Conservation (phyloP, 2,113 vertebrate species). For the Ahaetulla prasina region DNA sequence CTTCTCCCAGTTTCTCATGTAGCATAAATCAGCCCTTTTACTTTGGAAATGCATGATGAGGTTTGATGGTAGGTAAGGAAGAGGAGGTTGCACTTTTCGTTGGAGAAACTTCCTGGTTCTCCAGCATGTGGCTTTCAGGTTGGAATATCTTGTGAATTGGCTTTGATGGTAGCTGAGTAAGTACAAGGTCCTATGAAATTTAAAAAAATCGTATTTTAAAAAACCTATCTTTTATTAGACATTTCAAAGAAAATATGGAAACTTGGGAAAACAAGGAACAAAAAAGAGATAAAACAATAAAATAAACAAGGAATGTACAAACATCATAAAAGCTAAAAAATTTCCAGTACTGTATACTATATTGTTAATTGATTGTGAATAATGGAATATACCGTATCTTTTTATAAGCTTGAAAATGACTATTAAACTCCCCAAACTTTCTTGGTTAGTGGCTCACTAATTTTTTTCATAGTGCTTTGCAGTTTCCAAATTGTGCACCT, state of each 20-base stretch:
- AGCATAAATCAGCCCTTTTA: slow-evolving; percentile 55
- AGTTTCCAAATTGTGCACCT: background rate
- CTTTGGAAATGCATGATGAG: slow-evolving; percentile 78
- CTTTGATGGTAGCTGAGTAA: slow-evolving; percentile 83
- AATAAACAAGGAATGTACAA: background rate
- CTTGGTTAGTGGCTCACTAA: background rate
- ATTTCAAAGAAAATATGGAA: background rate
- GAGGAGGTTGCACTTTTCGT: slow-evolving; percentile 58
- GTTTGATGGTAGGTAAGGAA: slow-evolving; percentile 64
- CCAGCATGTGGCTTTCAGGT: slow-evolving; percentile 76
- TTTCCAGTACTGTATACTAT: background rate
- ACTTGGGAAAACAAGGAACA: background rate
- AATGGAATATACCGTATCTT: background rate
- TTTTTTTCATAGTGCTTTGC: background rate
- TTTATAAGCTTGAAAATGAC: background rate
- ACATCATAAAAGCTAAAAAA: background rate
- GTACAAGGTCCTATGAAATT: slow-evolving; percentile 73
- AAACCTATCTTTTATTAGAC: background rate
- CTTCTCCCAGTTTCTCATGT: slow-evolving; percentile 1
- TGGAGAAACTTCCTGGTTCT: slow-evolving; percentile 71
- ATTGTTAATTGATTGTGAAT: background rate
- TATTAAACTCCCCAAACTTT: background rate
- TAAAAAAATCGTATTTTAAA: background rate
- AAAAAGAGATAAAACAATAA: background rate
- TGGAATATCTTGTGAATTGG: slow-evolving; percentile 85